Evolutionary conservation across 2,888 invertebrate species (phyloP).

Genomic region (Lasioglossum leucozonium): DNA sequence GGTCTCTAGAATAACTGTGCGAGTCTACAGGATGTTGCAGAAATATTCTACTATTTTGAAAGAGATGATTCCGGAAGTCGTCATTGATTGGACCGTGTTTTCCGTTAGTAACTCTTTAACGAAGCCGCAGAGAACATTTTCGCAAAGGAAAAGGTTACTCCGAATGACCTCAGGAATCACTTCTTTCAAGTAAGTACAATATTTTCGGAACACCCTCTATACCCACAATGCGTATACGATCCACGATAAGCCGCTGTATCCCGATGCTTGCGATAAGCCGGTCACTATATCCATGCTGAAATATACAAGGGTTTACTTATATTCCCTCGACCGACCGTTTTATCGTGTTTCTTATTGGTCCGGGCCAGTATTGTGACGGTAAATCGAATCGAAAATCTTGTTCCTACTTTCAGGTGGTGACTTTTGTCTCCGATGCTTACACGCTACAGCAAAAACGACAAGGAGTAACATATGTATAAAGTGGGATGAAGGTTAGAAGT

Average conservation of each 20-base stretch:
- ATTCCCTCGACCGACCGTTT: slow-evolving; percentile 4
- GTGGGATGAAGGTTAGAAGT: no score
- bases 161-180: no score
- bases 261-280: slow-evolving; percentile 27
- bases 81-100: no score
- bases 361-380: not conserved
- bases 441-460: not conserved
- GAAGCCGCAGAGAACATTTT: no score
- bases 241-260: slow-evolving; percentile 30
- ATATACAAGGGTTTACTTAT: slow-evolving; percentile 28
- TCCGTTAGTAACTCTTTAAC: no score
- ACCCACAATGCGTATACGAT: slow-evolving; percentile 24
- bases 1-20: slow-evolving; percentile 28
- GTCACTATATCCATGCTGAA: slow-evolving; percentile 22
- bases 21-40: not conserved
- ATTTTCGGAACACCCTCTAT: not conserved
- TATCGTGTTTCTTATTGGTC: not conserved
- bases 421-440: not conserved
- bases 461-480: no score
- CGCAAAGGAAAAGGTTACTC: no score
- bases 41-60: no score
- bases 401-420: not conserved
- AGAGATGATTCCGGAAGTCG: not conserved
- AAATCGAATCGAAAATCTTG: not conserved
- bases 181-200: no score